These are phyloP conservation scores for Tridacna crocea DNA, from an alignment of 2,888 invertebrate species.

Conservation along the genomic window DNA sequence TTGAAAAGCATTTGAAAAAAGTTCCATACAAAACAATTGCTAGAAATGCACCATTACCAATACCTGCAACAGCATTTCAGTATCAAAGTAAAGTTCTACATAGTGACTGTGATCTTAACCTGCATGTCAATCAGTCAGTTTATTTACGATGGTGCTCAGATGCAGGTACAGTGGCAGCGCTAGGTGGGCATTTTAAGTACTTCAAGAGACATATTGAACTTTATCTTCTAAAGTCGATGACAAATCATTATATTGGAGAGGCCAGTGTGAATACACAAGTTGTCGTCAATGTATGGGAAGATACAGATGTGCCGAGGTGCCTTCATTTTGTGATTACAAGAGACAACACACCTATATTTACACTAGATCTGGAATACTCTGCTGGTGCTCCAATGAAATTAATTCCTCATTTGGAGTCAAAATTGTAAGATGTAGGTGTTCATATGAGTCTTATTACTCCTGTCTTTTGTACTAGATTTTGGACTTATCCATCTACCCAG, in stretches of 20 bases:
- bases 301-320: neutral
- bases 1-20: neutral
- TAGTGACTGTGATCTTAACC: constrained; percentile 44
- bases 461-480: neutral
- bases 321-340: constrained; percentile 31
- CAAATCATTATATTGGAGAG: constrained; percentile 40
- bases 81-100: constrained; percentile 32
- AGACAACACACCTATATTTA: neutral
- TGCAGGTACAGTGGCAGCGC: constrained; percentile 19
- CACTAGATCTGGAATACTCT: constrained; percentile 1
- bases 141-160: constrained; percentile 46
- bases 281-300: constrained; percentile 36
- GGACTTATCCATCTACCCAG: neutral
- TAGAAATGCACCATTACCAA: neutral
- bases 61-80: constrained; percentile 13
- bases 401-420: constrained; percentile 18
- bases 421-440: constrained; percentile 9
- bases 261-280: constrained; percentile 40
- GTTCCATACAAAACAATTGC: neutral
- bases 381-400: constrained; percentile 14
- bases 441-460: neutral
- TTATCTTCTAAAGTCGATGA: constrained; percentile 35
- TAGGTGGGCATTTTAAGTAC: constrained; percentile 18
- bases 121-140: constrained; percentile 36
- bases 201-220: constrained; percentile 31